Percentiles rank a stretch among this genome's conserved stretches.
Evolutionary conservation across 2,797 vertebrate genomes (phyloP).

Genomic region (Australoheros facetus): DNA sequence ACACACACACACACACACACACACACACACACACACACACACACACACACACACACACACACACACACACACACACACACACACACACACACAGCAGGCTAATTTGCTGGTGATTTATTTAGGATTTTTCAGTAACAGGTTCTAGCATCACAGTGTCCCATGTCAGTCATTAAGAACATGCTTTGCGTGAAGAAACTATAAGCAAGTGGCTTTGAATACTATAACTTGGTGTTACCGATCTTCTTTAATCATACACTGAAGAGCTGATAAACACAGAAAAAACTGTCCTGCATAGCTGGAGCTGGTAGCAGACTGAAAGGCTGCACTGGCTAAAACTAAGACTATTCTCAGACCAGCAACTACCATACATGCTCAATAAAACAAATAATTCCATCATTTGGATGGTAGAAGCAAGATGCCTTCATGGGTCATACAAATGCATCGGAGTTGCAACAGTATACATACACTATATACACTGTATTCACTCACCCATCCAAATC

Average conservation of each 20-base stretch:
- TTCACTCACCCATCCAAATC: no score
- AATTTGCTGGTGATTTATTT: conserved; percentile 30
- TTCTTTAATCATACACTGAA: conserved; percentile 17
- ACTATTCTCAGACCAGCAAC: neutral
- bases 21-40: no score
- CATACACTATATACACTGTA: neutral
- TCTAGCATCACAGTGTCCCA: neutral
- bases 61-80: no score
- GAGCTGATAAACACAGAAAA: neutral
- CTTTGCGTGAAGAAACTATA: conserved; percentile 2
- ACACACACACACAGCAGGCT: neutral
- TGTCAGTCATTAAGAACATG: conserved; percentile 25
- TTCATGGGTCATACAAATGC: no score
- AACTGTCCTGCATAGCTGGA: neutral
- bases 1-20: no score
- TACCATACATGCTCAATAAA: neutral
- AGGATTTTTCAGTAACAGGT: conserved; percentile 25
- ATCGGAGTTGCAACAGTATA: neutral
- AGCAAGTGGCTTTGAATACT: neutral
- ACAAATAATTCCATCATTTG: no score
- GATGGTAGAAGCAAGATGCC: no score
- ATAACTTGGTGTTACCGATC: neutral
- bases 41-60: no score
- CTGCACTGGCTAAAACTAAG: neutral
- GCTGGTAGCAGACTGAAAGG: neutral